Evolutionary conservation across 2,797 vertebrate genomes (phyloP).

Genomic region (Esox lucius): DNA sequence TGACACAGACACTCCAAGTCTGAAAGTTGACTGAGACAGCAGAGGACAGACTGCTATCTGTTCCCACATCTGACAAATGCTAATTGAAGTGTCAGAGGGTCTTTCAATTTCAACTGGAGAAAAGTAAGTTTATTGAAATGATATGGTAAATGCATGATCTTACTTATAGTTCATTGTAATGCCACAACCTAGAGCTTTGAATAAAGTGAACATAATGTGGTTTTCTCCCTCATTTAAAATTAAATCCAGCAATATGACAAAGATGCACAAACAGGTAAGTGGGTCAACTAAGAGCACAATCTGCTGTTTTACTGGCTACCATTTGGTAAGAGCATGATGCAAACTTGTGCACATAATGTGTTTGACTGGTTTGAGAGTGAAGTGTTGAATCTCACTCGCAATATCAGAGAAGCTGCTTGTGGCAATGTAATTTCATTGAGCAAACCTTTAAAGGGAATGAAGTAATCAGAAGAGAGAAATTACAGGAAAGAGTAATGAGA

Average conservation of each 20-base stretch:
- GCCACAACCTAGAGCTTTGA: background rate
- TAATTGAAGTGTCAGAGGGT: background rate
- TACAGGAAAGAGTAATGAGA: background rate
- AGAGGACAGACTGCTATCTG: slow-evolving; percentile 6
- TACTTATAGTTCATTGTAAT: slow-evolving; percentile 15
- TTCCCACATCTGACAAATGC: slow-evolving; percentile 4
- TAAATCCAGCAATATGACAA: too few relatives aligned
- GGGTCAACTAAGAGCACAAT: too few relatives aligned
- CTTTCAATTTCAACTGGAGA: background rate
- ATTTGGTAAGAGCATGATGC: too few relatives aligned
- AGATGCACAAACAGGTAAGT: background rate
- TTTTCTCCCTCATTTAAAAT: background rate
- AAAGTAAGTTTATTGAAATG: slow-evolving; percentile 15
- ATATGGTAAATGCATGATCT: slow-evolving; percentile 31
- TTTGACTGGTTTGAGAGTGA: too few relatives aligned
- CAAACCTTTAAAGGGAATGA: background rate
- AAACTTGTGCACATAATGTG: too few relatives aligned
- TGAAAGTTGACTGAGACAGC: slow-evolving; percentile 4
- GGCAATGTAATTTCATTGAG: too few relatives aligned
- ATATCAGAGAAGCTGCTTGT: too few relatives aligned
- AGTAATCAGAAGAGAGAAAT: background rate
- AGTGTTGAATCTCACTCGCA: too few relatives aligned
- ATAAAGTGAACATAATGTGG: background rate
- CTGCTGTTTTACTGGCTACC: too few relatives aligned
- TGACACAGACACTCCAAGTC: slow-evolving; percentile 16